phyloP scores from a whole-genome alignment of 2,113 vertebrate genomes.

The Ellobius talpinus region DNA sequence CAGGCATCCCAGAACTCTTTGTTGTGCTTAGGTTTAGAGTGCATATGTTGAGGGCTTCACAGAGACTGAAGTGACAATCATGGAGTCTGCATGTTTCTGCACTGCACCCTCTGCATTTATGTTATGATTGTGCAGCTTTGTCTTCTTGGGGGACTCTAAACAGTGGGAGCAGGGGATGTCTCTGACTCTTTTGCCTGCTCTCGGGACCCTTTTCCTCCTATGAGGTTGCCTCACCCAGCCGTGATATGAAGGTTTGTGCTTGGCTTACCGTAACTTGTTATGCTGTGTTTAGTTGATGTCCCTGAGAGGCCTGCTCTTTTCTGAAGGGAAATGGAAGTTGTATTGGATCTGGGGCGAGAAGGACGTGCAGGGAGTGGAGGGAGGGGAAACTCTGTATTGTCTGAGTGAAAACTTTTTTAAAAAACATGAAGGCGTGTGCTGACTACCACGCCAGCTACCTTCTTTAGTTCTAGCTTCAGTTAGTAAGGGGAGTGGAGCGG shows the following conservation, averaged over 20 bases:
- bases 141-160: not conserved
- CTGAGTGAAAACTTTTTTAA: not conserved
- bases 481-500: not conserved
- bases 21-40: not conserved
- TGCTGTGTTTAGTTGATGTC: not conserved
- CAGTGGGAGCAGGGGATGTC: not conserved
- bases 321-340: not conserved
- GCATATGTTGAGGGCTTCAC: not conserved
- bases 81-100: not conserved
- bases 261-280: not conserved
- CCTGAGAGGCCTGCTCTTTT: not conserved
- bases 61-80: not conserved
- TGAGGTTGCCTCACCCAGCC: not conserved
- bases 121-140: not conserved
- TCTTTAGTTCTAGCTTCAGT: not conserved
- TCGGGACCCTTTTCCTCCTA: not conserved
- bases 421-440: not conserved
- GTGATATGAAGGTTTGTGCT: not conserved
- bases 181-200: not conserved
- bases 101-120: not conserved
- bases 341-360: not conserved
- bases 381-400: not conserved
- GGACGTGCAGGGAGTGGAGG: not conserved
- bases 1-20: not conserved
- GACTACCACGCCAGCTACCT: not conserved